Evolutionary conservation across 2,888 invertebrate species (phyloP).

Genomic region (Phyto melanocephala): DNA sequence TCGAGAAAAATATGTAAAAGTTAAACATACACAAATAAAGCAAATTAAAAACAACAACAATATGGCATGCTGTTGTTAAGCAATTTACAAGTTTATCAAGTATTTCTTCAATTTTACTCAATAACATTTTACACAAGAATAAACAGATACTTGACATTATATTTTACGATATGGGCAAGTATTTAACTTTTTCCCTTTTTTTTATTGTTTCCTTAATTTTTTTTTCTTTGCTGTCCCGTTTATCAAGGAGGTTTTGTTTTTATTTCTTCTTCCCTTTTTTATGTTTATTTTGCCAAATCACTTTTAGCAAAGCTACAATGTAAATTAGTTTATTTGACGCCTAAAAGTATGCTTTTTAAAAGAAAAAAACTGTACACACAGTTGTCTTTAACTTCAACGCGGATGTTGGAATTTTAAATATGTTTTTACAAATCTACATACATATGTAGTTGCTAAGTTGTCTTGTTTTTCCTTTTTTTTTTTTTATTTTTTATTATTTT

Average conservation of each 20-base stretch:
- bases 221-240: not conserved
- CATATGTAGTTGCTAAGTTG: not conserved
- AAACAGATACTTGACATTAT: not conserved
- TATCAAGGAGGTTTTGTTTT: not conserved
- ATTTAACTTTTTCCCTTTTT: not conserved
- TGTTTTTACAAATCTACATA: not conserved
- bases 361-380: not conserved
- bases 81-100: not conserved
- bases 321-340: slow-evolving; percentile 2
- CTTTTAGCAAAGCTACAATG: not conserved
- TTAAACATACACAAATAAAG: too few species aligned
- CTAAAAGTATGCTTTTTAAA: slow-evolving; percentile 20
- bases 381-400: not conserved
- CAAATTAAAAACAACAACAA: too few species aligned
- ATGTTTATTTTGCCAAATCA: not conserved
- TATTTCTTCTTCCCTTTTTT: not conserved
- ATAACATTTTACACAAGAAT: not conserved
- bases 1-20: too few species aligned
- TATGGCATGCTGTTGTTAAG: not conserved
- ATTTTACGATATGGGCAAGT: not conserved
- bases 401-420: not conserved
- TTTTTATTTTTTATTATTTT: too few species aligned
- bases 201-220: too few species aligned
- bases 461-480: too few species aligned
- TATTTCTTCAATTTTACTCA: slow-evolving; percentile 7